Evolutionary conservation across 2,797 vertebrate species (phyloP).

Genomic region (Merluccius polli): DNA sequence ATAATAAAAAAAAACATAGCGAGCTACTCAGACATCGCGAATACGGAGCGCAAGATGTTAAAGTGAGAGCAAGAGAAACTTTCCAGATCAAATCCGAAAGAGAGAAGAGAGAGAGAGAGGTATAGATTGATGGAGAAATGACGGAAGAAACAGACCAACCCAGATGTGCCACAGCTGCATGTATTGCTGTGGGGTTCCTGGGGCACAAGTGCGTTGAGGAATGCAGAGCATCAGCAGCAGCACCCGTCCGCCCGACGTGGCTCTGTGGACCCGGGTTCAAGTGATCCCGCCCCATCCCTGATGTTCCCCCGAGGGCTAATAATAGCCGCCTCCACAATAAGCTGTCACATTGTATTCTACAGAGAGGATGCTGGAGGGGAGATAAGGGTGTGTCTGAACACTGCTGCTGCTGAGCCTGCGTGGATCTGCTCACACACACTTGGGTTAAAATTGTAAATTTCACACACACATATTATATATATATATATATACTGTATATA

Average conservation of each 20-base stretch:
- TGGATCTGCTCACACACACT: constrained; percentile 3
- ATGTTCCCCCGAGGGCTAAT: constrained; percentile 41
- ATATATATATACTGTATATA: too few relatives aligned
- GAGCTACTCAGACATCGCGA: too few relatives aligned
- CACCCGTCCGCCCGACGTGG: background rate
- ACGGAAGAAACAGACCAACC: background rate
- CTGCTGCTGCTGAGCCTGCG: constrained; percentile 24
- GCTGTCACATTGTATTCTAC: constrained; percentile 55
- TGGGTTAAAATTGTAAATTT: background rate
- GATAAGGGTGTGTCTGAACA: constrained; percentile 38
- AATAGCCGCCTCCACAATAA: constrained; percentile 58
- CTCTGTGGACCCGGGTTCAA: constrained; percentile 29
- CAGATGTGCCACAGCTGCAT: constrained; percentile 8
- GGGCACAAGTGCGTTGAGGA: constrained; percentile 23
- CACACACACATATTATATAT: constrained; percentile 20
- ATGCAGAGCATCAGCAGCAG: constrained; percentile 27
- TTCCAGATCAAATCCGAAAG: background rate
- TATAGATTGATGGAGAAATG: constrained; percentile 5
- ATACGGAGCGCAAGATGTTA: too few relatives aligned
- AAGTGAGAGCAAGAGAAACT: background rate
- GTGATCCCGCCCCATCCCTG: background rate
- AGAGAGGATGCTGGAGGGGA: constrained; percentile 8
- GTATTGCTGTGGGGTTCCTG: background rate
- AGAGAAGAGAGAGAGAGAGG: constrained; percentile 12
- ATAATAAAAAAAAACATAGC: too few relatives aligned